Conservation (phyloP, 1,140 invertebrate species). For the Macrobrachium rosenbergii region DNA sequence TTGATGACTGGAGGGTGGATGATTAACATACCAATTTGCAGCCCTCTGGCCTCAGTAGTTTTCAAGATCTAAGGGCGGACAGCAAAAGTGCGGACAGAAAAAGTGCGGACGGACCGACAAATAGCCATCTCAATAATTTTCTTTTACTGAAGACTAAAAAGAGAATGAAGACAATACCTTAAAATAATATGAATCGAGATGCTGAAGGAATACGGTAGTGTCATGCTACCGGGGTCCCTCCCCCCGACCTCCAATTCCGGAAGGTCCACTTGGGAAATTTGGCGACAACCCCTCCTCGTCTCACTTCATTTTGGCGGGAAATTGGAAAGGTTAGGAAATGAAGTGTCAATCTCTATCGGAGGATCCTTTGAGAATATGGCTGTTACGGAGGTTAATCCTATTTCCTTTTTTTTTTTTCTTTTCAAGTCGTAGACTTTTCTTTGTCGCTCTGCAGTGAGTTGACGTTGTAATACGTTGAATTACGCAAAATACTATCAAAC, state of each 20-base stretch:
- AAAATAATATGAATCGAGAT: too few relatives aligned
- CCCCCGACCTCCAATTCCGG: constrained; percentile 2
- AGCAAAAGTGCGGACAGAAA: too few relatives aligned
- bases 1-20: too few relatives aligned
- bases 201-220: background rate
- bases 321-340: constrained; percentile 9
- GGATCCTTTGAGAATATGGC: too few relatives aligned
- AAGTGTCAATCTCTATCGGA: background rate
- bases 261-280: constrained; percentile 20
- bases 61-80: too few relatives aligned
- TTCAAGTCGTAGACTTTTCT: background rate
- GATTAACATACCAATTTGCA: too few relatives aligned
- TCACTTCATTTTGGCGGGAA: constrained; percentile 1
- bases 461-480: background rate
- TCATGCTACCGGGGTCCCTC: constrained; percentile 1
- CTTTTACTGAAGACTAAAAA: too few relatives aligned
- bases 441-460: background rate
- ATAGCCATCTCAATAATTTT: too few relatives aligned
- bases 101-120: too few relatives aligned
- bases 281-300: background rate
- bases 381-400: background rate
- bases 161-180: too few relatives aligned
- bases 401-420: background rate
- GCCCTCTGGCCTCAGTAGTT: too few relatives aligned
- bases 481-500: too few relatives aligned